phyloP scores from a whole-genome alignment of 2,888 invertebrate genomes.

The Melangyna quadrimaculata region DNA sequence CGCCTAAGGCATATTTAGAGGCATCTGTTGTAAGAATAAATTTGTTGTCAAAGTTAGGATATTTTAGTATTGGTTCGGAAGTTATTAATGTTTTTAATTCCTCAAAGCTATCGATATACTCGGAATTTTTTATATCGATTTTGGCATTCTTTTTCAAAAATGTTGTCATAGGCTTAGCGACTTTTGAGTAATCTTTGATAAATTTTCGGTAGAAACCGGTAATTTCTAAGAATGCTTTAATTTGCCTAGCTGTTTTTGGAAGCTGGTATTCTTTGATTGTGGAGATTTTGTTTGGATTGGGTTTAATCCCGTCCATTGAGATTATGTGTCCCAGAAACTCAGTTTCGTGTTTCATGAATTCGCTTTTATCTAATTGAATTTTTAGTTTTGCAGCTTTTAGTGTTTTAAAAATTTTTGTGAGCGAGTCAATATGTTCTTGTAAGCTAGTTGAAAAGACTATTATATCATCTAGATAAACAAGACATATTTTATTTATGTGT shows the following conservation, averaged over 20 bases:
- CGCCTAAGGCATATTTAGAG: neutral
- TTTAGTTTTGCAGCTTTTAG: neutral
- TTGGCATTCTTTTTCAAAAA: neutral
- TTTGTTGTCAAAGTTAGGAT: neutral
- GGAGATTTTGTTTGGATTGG: neutral
- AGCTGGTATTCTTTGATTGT: neutral
- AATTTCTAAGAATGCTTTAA: neutral
- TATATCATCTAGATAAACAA: neutral
- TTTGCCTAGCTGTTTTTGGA: neutral
- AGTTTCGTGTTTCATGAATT: neutral
- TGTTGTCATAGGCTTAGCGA: conserved; percentile 3
- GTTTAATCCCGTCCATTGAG: neutral
- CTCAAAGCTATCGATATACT: conserved; percentile 11
- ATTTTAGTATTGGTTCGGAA: neutral
- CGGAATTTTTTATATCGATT: neutral
- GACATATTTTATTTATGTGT: neutral
- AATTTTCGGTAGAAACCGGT: neutral
- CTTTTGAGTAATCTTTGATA: conserved; percentile 1
- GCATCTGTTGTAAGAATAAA: neutral
- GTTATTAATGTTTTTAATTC: neutral
- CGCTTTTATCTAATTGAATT: neutral
- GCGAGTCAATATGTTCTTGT: neutral
- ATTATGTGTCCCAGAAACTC: neutral
- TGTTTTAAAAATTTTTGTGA: neutral
- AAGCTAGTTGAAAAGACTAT: neutral